Evolutionary conservation across 1,140 invertebrate species (phyloP).

Genomic region (Drosophila persimilis): DNA sequence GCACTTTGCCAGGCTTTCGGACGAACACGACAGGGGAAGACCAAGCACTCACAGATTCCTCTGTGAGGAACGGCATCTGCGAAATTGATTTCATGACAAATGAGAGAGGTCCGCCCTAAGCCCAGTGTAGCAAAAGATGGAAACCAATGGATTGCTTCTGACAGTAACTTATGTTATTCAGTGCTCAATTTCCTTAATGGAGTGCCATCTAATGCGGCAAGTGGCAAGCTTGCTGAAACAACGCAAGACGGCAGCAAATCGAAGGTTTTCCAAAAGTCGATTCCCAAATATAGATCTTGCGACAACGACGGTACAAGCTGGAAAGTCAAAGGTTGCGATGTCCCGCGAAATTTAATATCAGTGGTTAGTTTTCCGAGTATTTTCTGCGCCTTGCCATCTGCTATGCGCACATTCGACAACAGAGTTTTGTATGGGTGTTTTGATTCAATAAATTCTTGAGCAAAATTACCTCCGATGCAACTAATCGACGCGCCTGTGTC

Average conservation of each 20-base stretch:
- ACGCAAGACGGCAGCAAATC: neutral
- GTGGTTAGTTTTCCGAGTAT: neutral
- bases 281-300: neutral
- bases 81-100: constrained; percentile 8
- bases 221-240: neutral
- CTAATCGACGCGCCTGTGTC: constrained; percentile 1
- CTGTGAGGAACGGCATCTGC: constrained; percentile 1
- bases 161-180: neutral
- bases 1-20: constrained; percentile 4
- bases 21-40: constrained; percentile 14
- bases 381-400: neutral
- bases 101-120: neutral
- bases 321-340: neutral
- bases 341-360: neutral
- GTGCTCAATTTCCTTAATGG: too few species aligned
- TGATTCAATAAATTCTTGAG: too few species aligned
- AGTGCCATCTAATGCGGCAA: neutral
- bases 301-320: neutral
- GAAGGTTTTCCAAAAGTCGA: neutral
- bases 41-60: constrained; percentile 22
- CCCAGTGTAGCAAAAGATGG: constrained; percentile 2
- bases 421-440: neutral
- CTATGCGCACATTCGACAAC: neutral
- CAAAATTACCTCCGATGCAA: too few species aligned
- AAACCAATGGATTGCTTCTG: neutral